A percentile compares a stretch with the other conserved stretches of the same genome.
Conservation (phyloP, 2,888 invertebrate genomes). For the Marasmarcha lunaedactyla region DNA sequence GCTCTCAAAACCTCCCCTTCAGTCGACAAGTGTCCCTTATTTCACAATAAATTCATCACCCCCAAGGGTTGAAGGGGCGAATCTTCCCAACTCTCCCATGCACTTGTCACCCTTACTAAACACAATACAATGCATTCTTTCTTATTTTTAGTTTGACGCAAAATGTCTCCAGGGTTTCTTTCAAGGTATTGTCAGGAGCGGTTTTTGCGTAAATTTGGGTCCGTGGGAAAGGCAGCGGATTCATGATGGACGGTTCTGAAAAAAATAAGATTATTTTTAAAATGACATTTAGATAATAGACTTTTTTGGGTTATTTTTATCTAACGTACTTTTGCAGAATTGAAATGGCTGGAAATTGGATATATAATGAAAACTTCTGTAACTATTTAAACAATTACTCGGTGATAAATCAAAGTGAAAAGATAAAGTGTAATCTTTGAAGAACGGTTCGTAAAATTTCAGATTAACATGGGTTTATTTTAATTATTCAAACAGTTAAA, state of each 20-base stretch:
- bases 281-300: too few relatives aligned
- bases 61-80: neutral
- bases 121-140: slow-evolving; percentile 23
- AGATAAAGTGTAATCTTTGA: too few relatives aligned
- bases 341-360: too few relatives aligned
- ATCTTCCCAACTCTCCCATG: slow-evolving; percentile 27
- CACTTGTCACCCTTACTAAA: slow-evolving; percentile 51
- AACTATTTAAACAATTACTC: too few relatives aligned
- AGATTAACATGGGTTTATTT: too few relatives aligned
- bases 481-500: too few relatives aligned
- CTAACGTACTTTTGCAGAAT: too few relatives aligned
- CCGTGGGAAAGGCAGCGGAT: slow-evolving; percentile 31
- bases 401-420: too few relatives aligned
- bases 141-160: slow-evolving; percentile 46
- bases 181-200: slow-evolving; percentile 24
- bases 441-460: too few relatives aligned
- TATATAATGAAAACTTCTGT: too few relatives aligned
- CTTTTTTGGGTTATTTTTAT: too few relatives aligned
- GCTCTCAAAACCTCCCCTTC: too few relatives aligned
- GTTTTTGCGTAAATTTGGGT: slow-evolving; percentile 38
- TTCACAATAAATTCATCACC: neutral
- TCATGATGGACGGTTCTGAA: slow-evolving; percentile 22
- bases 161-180: slow-evolving; percentile 31
- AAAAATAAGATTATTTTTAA: slow-evolving; percentile 6
- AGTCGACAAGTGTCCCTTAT: neutral